Evolutionary conservation across 2,888 invertebrate species (phyloP).

Genomic region (Conus canariensis): DNA sequence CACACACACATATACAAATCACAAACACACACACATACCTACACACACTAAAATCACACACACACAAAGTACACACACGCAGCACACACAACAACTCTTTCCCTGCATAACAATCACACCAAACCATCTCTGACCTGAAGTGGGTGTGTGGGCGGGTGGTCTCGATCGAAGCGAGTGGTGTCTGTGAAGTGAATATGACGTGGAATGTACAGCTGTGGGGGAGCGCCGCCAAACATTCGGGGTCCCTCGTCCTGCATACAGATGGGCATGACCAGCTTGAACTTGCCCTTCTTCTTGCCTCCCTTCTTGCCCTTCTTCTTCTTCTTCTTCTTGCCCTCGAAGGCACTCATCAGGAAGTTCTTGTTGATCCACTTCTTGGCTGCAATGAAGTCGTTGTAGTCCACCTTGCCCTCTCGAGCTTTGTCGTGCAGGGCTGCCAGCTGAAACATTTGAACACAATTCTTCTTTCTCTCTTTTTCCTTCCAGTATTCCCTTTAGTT

Average conservation of each 20-base stretch:
- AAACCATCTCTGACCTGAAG: conserved; percentile 52
- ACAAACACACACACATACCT: neutral
- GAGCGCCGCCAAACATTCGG: conserved; percentile 75
- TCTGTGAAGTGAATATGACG: conserved; percentile 77
- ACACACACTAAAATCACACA: neutral
- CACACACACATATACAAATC: neutral
- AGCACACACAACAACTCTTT: neutral
- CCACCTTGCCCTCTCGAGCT: conserved; percentile 70
- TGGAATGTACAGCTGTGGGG: conserved; percentile 75
- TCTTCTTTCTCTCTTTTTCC: no score
- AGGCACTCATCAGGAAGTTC: conserved; percentile 74
- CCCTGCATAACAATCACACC: neutral
- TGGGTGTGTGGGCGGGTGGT: conserved; percentile 76
- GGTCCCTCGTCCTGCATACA: conserved; percentile 75
- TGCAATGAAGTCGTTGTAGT: conserved; percentile 75
- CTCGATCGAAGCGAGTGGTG: conserved; percentile 75
- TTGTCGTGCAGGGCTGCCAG: conserved; percentile 68
- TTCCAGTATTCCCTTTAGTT: no score
- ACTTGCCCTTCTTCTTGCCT: conserved; percentile 75
- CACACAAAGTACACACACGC: neutral
- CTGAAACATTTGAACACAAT: neutral
- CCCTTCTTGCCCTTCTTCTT: conserved; percentile 73
- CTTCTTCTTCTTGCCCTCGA: conserved; percentile 78
- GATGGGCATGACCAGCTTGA: conserved; percentile 77
- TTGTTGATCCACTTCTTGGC: conserved; percentile 79